These are phyloP conservation scores for Oncorhynchus nerka DNA, from an alignment of 2,113 vertebrate species.

Conservation along the genomic window DNA sequence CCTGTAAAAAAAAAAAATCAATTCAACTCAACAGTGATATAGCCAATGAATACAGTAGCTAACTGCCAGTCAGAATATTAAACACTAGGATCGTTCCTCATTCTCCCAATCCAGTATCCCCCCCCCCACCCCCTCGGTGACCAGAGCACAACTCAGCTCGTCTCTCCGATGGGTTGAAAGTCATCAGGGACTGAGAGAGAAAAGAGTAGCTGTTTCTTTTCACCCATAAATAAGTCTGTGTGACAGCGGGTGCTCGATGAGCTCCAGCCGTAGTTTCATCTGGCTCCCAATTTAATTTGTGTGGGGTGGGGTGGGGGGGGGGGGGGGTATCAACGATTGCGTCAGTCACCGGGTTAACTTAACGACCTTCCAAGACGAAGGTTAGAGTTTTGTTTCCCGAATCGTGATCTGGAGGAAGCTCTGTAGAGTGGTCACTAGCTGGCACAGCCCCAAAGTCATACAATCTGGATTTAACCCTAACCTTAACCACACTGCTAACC, in stretches of 20 bases:
- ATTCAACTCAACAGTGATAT: background rate
- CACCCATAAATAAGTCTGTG: background rate
- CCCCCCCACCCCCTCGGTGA: too few species aligned
- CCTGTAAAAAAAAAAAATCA: too few species aligned
- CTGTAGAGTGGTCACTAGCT: too few species aligned
- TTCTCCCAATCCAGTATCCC: too few species aligned
- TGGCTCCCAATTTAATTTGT: slow-evolving; percentile 25
- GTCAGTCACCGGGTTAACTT: slow-evolving; percentile 5
- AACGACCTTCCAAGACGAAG: background rate
- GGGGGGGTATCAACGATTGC: slow-evolving; percentile 20
- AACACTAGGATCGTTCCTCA: too few species aligned
- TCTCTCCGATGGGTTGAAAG: too few species aligned
- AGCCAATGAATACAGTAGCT: background rate
- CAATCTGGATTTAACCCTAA: too few species aligned
- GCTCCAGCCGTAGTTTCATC: background rate
- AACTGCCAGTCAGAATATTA: background rate
- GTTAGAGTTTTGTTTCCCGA: background rate
- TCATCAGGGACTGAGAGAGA: too few species aligned
- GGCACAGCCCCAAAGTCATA: background rate
- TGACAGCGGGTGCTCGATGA: slow-evolving; percentile 6
- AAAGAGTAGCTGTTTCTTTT: too few species aligned
- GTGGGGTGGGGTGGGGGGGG: background rate
- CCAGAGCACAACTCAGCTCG: too few species aligned
- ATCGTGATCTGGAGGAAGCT: slow-evolving; percentile 13
- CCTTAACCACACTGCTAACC: too few species aligned